Conservation (phyloP, 2,797 vertebrate genomes). For the Anniella stebbinsi region DNA sequence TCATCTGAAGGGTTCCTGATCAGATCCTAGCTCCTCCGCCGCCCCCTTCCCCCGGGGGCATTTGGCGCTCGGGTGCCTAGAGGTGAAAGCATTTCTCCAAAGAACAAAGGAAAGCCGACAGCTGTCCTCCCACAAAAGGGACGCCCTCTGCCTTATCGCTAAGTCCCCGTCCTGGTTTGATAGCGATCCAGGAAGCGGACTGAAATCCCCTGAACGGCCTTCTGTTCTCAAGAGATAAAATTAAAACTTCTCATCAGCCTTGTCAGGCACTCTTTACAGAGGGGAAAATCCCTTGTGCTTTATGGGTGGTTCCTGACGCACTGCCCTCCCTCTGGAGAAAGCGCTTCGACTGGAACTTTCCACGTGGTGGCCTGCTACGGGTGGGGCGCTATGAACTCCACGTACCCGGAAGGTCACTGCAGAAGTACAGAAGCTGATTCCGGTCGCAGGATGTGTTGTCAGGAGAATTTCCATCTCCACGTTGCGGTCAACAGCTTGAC, state of each 20-base stretch:
- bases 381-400: neutral
- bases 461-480: neutral
- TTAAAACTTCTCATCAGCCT: conserved; percentile 24
- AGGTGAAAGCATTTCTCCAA: neutral
- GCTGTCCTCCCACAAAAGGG: neutral
- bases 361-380: neutral
- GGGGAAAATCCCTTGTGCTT: conserved; percentile 48
- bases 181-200: neutral
- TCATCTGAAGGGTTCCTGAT: neutral
- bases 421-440: neutral
- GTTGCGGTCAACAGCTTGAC: neutral
- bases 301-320: neutral
- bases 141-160: conserved; percentile 29
- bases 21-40: conserved; percentile 11
- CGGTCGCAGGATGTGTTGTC: no score
- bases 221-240: conserved; percentile 42
- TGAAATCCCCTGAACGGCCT: conserved; percentile 14
- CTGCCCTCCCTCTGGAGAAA: conserved; percentile 5
- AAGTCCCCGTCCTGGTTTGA: neutral
- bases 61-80: fast-evolving
- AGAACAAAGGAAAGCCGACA: neutral
- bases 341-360: neutral
- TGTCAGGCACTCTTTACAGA: neutral
- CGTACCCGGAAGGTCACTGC: neutral
- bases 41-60: neutral